Evolutionary conservation across 2,113 vertebrate species (phyloP), one percentile per base, ranked within the genome.

Genomic region (Catharus minimus): DNA sequence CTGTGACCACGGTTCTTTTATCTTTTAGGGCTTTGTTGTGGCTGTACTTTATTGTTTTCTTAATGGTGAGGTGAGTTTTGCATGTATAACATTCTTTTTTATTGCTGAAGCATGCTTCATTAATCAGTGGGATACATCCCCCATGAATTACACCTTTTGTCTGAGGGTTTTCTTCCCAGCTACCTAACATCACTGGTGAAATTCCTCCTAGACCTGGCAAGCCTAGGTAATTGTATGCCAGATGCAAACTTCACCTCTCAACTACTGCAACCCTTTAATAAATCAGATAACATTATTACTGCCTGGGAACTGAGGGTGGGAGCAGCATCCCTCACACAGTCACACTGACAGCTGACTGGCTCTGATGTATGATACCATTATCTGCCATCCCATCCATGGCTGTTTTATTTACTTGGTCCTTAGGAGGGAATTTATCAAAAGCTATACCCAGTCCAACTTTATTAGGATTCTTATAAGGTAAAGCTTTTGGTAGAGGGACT

Each of bases 1-100:
- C 56, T 71, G 53, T 90, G 82, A 86, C 88, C 44, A 53, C 0
- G 0, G 21, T 69, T 82, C 60, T 96, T 90, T 83, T 97, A 56
- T 95, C 71, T 98, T 98, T 36, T 91, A 99, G 99, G 99, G 99
- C 43, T 98, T 99, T 94, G 98, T 98, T 49, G 99, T 99, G 84
- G 99, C 99, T 9, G 76, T 99, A n/a, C 98, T 99, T 72, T 99
- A 99, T 97, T 99, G 99, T 93, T 99, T 99, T 97, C 98, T 99
- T 95, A 99, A 99, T 8, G 98, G 98, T 73, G 99, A 99, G 98
- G 99, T 99, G 95, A 97, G 98, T 97, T 92, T 79, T 80, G 21
- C 39, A 39, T 71, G 38, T 65, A 69, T 49, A 84, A 87, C 49
- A 17, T 43, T 61, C 9, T 81, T 55, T 73, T 79, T 68, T 82